Percentiles rank a stretch among this genome's conserved stretches.
phyloP scores from a whole-genome alignment of 2,888 invertebrate genomes.

The Tubulanus polymorphus region DNA sequence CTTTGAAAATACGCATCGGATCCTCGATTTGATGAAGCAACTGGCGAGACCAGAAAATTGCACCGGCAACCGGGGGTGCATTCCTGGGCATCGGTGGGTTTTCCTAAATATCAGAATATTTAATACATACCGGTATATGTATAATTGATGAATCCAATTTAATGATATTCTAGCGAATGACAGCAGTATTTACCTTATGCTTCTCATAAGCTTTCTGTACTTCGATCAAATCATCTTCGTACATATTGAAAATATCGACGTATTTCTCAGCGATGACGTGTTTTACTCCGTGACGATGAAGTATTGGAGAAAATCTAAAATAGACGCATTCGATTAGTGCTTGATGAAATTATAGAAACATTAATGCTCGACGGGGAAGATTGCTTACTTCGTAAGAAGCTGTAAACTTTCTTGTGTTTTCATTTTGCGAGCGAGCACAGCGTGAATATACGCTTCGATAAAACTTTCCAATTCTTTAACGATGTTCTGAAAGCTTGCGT shows the following conservation, averaged over 20 bases:
- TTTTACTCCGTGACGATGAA: slow-evolving; percentile 39
- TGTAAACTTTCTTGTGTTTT: slow-evolving; percentile 46
- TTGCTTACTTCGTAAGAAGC: slow-evolving; percentile 41
- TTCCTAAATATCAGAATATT: slow-evolving; percentile 27
- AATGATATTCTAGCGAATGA: neutral
- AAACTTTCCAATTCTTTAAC: slow-evolving; percentile 47
- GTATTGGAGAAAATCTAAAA: slow-evolving; percentile 41
- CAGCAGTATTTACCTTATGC: slow-evolving; percentile 37
- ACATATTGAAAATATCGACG: slow-evolving; percentile 50
- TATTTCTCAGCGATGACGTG: slow-evolving; percentile 47
- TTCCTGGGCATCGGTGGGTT: slow-evolving; percentile 45
- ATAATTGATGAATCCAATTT: no score
- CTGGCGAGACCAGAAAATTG: slow-evolving; percentile 51
- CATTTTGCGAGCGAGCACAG: slow-evolving; percentile 45
- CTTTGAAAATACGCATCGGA: slow-evolving; percentile 51
- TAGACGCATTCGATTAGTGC: no score
- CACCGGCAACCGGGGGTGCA: slow-evolving; percentile 52
- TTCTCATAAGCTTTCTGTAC: slow-evolving; percentile 48
- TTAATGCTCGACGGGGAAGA: no score
- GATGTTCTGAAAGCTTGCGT: slow-evolving; percentile 36
- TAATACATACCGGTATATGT: no score
- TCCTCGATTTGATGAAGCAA: slow-evolving; percentile 50
- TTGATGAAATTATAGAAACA: no score
- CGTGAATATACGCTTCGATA: slow-evolving; percentile 46
- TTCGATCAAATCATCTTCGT: slow-evolving; percentile 47